These are phyloP conservation scores for Epizoanthus fatuus DNA, from an alignment of 92 coral and sea anemone genomes.

Conservation along the genomic window DNA sequence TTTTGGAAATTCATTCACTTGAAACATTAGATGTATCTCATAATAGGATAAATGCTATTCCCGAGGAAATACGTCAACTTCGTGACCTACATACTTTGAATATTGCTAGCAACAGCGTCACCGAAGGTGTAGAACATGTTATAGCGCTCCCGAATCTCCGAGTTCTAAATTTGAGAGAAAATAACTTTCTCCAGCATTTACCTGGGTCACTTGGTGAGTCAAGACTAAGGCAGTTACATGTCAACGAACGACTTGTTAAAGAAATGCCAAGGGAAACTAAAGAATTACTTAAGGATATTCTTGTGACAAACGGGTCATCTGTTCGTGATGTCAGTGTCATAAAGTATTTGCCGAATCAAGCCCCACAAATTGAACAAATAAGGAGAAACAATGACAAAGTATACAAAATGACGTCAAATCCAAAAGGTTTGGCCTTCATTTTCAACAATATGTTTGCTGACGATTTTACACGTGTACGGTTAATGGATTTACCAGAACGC, in stretches of 20 bases:
- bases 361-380: conserved; percentile 34
- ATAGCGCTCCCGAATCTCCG: not conserved
- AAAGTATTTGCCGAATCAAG: conserved; percentile 50
- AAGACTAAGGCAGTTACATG: conserved; percentile 19
- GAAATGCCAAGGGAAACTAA: conserved; percentile 13
- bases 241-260: conserved; percentile 1
- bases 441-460: conserved; percentile 34
- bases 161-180: conserved; percentile 13
- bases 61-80: conserved; percentile 17
- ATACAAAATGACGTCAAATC: conserved; percentile 71
- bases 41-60: conserved; percentile 51
- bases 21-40: conserved; percentile 53
- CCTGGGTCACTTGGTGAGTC: not conserved
- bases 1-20: conserved; percentile 40
- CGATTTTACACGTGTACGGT: too few relatives aligned
- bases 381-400: conserved; percentile 31
- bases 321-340: conserved; percentile 31
- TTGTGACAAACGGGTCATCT: conserved; percentile 23
- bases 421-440: conserved; percentile 67
- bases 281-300: conserved; percentile 13
- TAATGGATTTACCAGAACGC: too few relatives aligned
- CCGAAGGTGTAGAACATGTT: conserved; percentile 44
- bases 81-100: conserved; percentile 33
- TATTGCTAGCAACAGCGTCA: conserved; percentile 49
- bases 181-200: conserved; percentile 13